Conservation (phyloP, 2,113 vertebrate species). For the Gnathonemus longibarbis region DNA sequence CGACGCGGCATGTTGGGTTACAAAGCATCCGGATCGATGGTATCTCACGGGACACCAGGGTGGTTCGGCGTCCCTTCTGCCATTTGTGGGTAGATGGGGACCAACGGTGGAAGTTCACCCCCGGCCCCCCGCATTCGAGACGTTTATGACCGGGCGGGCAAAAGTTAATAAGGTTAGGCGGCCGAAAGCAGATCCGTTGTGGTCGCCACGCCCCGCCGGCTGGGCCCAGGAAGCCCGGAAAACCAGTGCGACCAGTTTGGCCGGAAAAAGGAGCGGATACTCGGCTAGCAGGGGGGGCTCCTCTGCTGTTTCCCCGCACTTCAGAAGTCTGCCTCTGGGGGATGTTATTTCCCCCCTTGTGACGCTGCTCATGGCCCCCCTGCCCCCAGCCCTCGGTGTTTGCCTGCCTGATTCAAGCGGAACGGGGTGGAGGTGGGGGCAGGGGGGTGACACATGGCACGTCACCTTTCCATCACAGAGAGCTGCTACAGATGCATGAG, state of each 20-base stretch:
- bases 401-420: slow-evolving; percentile 16
- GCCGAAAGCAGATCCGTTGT: background rate
- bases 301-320: background rate
- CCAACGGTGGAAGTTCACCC: background rate
- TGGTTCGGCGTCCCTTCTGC: background rate
- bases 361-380: background rate
- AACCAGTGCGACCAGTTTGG: background rate
- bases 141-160: background rate
- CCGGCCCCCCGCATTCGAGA: background rate
- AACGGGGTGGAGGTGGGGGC: background rate
- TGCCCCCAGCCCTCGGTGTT: background rate
- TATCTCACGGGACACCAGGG: background rate
- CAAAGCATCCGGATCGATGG: background rate
- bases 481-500: too few relatives aligned
- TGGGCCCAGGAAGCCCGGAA: background rate
- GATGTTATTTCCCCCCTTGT: background rate
- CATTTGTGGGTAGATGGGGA: background rate
- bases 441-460: background rate
- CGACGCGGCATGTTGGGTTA: background rate
- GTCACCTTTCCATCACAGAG: too few relatives aligned
- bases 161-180: background rate
- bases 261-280: background rate
- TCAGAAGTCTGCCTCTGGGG: background rate
- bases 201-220: background rate
- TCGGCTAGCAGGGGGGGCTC: background rate